These are phyloP conservation scores for Ptilonorhynchus violaceus DNA, from an alignment of 2,113 vertebrate species.

Conservation along the genomic window DNA sequence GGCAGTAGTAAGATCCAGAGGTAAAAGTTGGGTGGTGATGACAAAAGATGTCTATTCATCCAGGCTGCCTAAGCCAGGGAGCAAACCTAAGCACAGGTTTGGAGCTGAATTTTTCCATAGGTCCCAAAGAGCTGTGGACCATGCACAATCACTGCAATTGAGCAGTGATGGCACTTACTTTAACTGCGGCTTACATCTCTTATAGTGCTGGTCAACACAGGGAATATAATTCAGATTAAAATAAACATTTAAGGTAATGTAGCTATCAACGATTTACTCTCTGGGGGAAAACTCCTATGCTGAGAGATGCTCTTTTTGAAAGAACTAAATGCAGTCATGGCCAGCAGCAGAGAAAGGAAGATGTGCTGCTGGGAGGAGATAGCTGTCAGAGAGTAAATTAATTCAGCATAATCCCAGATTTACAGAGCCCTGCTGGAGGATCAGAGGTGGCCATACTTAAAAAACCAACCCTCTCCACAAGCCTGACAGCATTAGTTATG, in stretches of 20 bases:
- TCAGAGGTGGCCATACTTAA: neutral
- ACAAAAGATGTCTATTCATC: neutral
- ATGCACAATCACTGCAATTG: neutral
- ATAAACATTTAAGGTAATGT: neutral
- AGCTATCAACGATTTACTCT: neutral
- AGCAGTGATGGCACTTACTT: neutral
- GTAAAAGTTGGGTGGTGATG: neutral
- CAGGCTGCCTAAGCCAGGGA: neutral
- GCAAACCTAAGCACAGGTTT: neutral
- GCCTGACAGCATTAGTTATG: neutral
- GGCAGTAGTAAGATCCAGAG: neutral
- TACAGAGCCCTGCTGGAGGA: neutral
- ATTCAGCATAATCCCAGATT: neutral
- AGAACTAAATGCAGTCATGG: neutral
- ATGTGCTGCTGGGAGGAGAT: neutral
- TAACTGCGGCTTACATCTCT: neutral
- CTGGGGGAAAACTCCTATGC: neutral
- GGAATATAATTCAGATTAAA: neutral
- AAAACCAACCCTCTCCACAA: fast-evolving
- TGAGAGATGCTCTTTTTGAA: neutral
- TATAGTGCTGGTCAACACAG: neutral
- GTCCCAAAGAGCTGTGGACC: neutral
- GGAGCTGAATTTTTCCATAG: neutral
- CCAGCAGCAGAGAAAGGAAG: neutral
- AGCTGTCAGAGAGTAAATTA: neutral